Base-by-base conservation (phyloP, 1,140 invertebrate genomes). In the Diabrotica virgifera region DNA sequence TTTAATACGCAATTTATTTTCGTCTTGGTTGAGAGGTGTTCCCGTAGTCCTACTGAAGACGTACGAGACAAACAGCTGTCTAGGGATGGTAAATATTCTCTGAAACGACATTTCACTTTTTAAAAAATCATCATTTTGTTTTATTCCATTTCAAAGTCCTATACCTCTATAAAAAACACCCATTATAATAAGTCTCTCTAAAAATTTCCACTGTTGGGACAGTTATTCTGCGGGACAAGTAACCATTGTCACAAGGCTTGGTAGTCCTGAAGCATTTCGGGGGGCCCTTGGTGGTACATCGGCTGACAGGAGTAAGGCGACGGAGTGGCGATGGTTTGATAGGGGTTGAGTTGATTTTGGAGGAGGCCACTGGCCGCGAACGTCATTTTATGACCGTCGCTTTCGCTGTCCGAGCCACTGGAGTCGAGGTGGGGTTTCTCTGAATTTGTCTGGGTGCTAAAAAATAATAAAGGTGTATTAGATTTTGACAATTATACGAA, bases 211-310 rank as follows among this genome's bases (percentile, higher is more conserved):
- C 37, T 64, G 54, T 12, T 59, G 35, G n/a, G 14, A 37, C 8
- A 64, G 11, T 59, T 52, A 37, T 72, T 68, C 52, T 67, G 65
- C 36, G 66, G 69, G n/a, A 66, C 65, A 24, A 62, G 65, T 37
- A 79, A 69, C 77, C 76, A 79, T 63, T 78, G 77, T 79, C 77
- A 79, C 77, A 79, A 79, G 6, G 77, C 74, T 64, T 79, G 77
- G 53, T 79, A 79, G 63, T 79, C 77, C 62, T 79, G 77, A 11
- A 79, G 64, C 24, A 78, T 71, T 13, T 73, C 72, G 9, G 73
- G 69, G 13, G 77, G 74, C 8, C 74, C 64, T 61, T 74, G 76
- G n/a, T 46, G 40, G 63, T 79, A 79, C 40, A 78, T 57, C 5
- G 76, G 75, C 61, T 79, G 77, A 35, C 60, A 62, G n/a, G 60